Conservation (phyloP, 2,113 vertebrate genomes). For the Plestiodon gilberti region DNA sequence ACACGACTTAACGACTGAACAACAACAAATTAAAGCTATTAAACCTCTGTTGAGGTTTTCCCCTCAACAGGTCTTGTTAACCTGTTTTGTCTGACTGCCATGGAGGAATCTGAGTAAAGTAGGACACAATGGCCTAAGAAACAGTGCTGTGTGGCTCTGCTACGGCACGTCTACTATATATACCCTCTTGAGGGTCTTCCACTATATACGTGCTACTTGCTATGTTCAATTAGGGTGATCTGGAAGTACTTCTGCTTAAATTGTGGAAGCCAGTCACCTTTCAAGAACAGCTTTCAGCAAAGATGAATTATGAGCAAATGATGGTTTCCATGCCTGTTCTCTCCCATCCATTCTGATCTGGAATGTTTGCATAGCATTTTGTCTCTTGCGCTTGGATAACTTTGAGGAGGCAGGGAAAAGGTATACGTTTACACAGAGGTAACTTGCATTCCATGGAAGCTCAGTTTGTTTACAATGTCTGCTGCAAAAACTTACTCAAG, state of each 20-base stretch:
- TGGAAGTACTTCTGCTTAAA: not conserved
- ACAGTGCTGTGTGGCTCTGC: not conserved
- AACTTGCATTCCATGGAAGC: not conserved
- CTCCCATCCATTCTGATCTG: not conserved
- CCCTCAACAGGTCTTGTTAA: no score
- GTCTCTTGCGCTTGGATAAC: not conserved
- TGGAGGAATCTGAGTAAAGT: not conserved
- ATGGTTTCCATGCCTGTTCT: not conserved
- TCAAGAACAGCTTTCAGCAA: not conserved
- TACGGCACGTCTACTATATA: not conserved
- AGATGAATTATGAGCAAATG: not conserved
- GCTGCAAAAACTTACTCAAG: not conserved
- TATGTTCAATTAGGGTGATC: not conserved
- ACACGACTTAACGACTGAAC: no score
- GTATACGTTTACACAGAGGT: not conserved
- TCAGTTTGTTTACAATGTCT: not conserved
- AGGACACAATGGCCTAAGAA: not conserved
- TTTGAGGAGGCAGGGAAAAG: not conserved
- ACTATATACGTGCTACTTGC: not conserved
- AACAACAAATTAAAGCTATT: no score
- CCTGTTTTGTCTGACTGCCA: not conserved
- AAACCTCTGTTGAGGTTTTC: not conserved
- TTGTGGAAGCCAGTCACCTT: not conserved
- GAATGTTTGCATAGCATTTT: not conserved
- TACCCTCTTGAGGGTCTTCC: not conserved